phyloP scores from a whole-genome alignment of 2,888 invertebrate genomes.

The Sesamia inferens region DNA sequence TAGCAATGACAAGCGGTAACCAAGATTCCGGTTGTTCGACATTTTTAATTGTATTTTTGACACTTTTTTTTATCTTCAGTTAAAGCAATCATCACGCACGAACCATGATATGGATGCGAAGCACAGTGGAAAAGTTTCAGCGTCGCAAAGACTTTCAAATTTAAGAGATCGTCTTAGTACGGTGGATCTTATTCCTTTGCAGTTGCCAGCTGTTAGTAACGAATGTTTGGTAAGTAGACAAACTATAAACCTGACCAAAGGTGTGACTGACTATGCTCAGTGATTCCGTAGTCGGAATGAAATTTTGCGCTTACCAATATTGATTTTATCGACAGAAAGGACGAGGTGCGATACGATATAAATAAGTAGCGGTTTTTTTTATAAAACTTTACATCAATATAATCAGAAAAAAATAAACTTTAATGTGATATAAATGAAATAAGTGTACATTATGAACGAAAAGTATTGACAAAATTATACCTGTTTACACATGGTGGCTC shows the following conservation, averaged over 20 bases:
- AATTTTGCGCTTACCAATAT: background rate
- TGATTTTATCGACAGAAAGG: background rate
- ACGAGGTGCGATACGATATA: too few relatives aligned
- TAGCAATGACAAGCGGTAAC: background rate
- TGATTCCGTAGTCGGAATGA: background rate
- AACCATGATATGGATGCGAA: constrained; percentile 76
- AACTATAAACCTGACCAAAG: background rate
- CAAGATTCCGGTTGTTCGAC: background rate
- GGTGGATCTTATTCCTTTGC: constrained; percentile 85
- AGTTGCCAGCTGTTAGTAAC: constrained; percentile 80
- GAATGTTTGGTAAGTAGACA: constrained; percentile 74
- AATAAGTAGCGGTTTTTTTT: too few relatives aligned
- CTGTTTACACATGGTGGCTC: too few relatives aligned
- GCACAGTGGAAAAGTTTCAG: constrained; percentile 81
- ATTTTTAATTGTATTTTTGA: background rate
- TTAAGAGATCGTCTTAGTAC: constrained; percentile 83
- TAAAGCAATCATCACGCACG: constrained; percentile 74
- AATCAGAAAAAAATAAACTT: too few relatives aligned
- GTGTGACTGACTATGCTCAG: background rate
- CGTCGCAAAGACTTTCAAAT: constrained; percentile 84
- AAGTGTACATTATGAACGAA: too few relatives aligned
- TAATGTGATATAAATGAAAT: too few relatives aligned
- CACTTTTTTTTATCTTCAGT: constrained; percentile 63
- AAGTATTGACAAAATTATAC: too few relatives aligned
- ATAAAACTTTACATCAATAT: too few relatives aligned